These are phyloP conservation scores for Watsonalla binaria DNA, from an alignment of 2,888 invertebrate species.

Conservation along the genomic window DNA sequence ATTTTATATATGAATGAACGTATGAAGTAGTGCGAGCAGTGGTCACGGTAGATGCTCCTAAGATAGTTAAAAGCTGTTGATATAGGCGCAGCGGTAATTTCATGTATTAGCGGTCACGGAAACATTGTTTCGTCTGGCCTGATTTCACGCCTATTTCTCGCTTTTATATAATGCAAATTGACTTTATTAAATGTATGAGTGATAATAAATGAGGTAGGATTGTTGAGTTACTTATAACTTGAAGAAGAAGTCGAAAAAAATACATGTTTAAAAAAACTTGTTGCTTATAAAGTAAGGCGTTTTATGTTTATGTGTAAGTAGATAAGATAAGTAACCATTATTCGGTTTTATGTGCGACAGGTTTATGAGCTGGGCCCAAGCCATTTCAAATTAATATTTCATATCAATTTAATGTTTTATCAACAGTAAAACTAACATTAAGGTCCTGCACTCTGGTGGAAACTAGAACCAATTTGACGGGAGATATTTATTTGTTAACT, in stretches of 20 bases:
- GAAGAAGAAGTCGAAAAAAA: too few species aligned
- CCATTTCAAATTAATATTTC: neutral
- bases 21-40: neutral
- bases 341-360: neutral
- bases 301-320: neutral
- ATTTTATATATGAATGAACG: constrained; percentile 3
- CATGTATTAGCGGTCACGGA: neutral
- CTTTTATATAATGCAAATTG: too few species aligned
- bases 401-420: neutral
- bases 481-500: too few species aligned
- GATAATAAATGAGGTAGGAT: too few species aligned
- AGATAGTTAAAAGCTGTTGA: neutral
- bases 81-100: neutral
- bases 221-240: too few species aligned
- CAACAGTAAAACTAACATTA: neutral
- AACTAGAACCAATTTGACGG: too few species aligned
- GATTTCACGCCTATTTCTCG: neutral
- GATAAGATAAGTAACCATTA: neutral
- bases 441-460: neutral
- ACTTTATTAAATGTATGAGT: too few species aligned
- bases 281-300: too few species aligned
- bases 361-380: neutral
- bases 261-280: too few species aligned
- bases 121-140: neutral
- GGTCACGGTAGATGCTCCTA: neutral